Conservation (phyloP, 2,797 vertebrate species). For the Meda fulgida region DNA sequence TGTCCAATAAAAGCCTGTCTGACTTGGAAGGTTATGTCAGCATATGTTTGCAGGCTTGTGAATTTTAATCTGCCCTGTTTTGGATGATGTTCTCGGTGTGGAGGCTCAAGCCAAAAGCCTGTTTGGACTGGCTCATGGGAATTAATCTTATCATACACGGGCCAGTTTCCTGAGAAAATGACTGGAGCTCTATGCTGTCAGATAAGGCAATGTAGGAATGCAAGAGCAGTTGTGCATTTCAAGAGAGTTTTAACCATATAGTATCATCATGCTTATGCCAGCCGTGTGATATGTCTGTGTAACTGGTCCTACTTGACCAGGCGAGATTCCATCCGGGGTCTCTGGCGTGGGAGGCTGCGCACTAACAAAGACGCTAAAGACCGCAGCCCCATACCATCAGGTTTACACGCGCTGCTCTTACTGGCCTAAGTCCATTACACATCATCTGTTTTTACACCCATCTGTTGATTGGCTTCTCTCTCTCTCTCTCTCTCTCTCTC, state of each 20-base stretch:
- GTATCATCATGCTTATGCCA: constrained; percentile 7
- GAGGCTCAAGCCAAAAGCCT: constrained; percentile 48
- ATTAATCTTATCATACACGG: constrained; percentile 54
- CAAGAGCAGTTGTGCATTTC: neutral
- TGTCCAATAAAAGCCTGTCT: constrained; percentile 15
- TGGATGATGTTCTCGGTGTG: constrained; percentile 43
- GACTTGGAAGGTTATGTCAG: constrained; percentile 8
- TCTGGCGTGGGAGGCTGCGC: too few species aligned
- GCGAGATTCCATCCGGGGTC: too few species aligned
- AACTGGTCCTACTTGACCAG: neutral
- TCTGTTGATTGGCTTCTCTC: constrained; percentile 3
- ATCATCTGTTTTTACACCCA: constrained; percentile 3
- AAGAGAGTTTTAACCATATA: neutral
- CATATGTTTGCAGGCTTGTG: constrained; percentile 39
- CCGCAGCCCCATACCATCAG: too few species aligned
- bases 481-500: neutral
- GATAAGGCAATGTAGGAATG: constrained; percentile 44
- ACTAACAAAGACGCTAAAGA: too few species aligned
- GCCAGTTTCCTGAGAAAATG: constrained; percentile 55
- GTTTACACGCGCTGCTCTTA: too few species aligned
- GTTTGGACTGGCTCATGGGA: constrained; percentile 49
- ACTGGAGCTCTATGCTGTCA: constrained; percentile 27
- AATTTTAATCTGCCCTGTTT: constrained; percentile 52
- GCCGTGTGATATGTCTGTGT: neutral
- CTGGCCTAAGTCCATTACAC: too few species aligned